Percentiles rank a stretch among this genome's conserved stretches.
These are phyloP conservation scores for Eucera pruinosa DNA, from an alignment of 2,888 invertebrate genomes.

Conservation along the genomic window DNA sequence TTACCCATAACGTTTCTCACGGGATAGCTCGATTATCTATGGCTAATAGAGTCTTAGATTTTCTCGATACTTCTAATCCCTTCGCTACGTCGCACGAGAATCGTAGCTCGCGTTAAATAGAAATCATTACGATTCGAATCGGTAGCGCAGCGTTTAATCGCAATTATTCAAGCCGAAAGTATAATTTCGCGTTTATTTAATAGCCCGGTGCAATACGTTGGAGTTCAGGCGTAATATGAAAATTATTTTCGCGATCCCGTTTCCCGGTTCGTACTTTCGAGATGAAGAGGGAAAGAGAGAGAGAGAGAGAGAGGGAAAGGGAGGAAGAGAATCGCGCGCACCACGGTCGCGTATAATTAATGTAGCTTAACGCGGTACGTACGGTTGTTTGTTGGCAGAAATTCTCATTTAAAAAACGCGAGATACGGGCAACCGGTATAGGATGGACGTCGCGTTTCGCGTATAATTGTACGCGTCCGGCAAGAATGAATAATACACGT, in stretches of 20 bases:
- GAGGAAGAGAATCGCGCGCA: not conserved
- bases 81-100: not conserved
- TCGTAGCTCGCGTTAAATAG: not conserved
- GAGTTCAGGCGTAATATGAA: constrained; percentile 10
- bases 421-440: constrained; percentile 19
- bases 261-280: not conserved
- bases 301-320: not conserved
- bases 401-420: constrained; percentile 57
- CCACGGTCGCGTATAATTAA: constrained; percentile 40
- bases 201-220: constrained; percentile 11
- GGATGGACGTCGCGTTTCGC: constrained; percentile 12
- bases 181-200: constrained; percentile 43
- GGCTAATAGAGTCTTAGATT: too few relatives aligned
- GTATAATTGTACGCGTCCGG: constrained; percentile 52
- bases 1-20: too few relatives aligned
- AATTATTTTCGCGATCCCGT: constrained; percentile 36
- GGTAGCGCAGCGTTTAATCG: not conserved
- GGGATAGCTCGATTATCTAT: too few relatives aligned
- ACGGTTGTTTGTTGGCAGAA: constrained; percentile 49
- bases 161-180: constrained; percentile 9
- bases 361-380: constrained; percentile 36
- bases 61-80: too few relatives aligned
- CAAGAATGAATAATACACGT: constrained; percentile 57
- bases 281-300: not conserved
- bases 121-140: not conserved